Percentiles rank a stretch among this genome's conserved stretches.
Conservation (phyloP, 2,797 vertebrate species). For the Mus minutoides region DNA sequence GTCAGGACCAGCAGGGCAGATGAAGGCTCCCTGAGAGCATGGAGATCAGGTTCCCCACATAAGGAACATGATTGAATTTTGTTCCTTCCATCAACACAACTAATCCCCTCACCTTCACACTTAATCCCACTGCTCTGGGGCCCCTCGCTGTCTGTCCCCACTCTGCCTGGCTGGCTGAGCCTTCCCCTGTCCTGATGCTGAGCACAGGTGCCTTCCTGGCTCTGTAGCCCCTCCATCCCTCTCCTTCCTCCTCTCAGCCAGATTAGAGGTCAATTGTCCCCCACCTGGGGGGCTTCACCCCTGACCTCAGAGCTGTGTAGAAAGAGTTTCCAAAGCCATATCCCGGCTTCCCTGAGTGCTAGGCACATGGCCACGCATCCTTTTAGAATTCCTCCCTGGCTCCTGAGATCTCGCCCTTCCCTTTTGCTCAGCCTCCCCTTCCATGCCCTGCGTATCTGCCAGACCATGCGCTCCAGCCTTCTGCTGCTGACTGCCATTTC, state of each 20-base stretch:
- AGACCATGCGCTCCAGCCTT: neutral
- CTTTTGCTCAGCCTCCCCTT: neutral
- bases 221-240: neutral
- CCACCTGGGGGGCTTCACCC: neutral
- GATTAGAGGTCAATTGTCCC: neutral
- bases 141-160: neutral
- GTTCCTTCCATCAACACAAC: constrained; percentile 57
- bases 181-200: neutral
- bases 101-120: constrained; percentile 66
- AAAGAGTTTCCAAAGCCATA: neutral
- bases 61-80: constrained; percentile 60
- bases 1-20: constrained; percentile 21
- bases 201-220: neutral
- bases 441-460: neutral
- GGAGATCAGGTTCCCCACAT: constrained; percentile 60
- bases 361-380: neutral
- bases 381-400: neutral
- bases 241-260: neutral
- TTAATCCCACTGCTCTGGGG: constrained; percentile 26
- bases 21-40: constrained; percentile 42
- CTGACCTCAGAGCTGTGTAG: neutral
- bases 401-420: neutral
- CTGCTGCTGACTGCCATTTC: neutral
- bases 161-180: neutral
- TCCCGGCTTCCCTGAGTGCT: neutral